Evolutionary conservation across 2,113 vertebrate genomes (phyloP), one percentile per base, ranked within the genome.

Genomic region (Tapirus terrestris): DNA sequence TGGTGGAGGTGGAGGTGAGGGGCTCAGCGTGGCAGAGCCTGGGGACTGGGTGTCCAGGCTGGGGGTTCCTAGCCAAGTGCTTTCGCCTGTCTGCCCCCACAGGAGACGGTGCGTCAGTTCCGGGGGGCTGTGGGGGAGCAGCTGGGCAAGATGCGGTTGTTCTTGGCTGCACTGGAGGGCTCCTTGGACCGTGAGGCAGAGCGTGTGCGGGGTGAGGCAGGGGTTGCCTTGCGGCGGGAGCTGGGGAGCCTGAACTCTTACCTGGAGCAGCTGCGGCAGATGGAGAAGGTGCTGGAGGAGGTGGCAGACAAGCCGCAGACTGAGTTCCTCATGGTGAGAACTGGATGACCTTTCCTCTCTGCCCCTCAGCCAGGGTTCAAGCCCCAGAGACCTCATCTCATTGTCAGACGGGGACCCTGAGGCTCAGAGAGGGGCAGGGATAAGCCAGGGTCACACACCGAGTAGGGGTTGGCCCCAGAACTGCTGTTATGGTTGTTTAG

Each of bases 311-410:
- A 98, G 80, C 97, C 97, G 0, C 98, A 99, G 96, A 99, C 98
- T 0, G 98, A 98, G 65, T 99, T 99, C 93, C 98, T 99, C 25
- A 98, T 97, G 98, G 98, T 99, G 95, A 98, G 98, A 45, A 0
- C 58, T 21, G 16, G 2, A 18, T 12, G 33, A 5, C n/a, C 53
- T n/a, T n/a, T 68, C 25, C 5, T 45, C 21, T 39, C 60, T 63
- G 58, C 53, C 29, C 63, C 33, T 39, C 56, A 25, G 63, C 73
- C 45, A 4, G 12, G 21, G 27, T 23, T 73, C 5, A 18, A 76
- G 31, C 25, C 31, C 43, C 33, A 39, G 87, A 88, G 84, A 83
- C 72, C 58, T 70, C 53, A 33, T 43, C 63, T 61, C 3, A 0
- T 29, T 73, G 39, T 68, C 31, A 67, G 39, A 13, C 13, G 39